Evolutionary conservation across 2,113 vertebrate genomes (phyloP).

Genomic region (Oreotrochilus melanogaster): DNA sequence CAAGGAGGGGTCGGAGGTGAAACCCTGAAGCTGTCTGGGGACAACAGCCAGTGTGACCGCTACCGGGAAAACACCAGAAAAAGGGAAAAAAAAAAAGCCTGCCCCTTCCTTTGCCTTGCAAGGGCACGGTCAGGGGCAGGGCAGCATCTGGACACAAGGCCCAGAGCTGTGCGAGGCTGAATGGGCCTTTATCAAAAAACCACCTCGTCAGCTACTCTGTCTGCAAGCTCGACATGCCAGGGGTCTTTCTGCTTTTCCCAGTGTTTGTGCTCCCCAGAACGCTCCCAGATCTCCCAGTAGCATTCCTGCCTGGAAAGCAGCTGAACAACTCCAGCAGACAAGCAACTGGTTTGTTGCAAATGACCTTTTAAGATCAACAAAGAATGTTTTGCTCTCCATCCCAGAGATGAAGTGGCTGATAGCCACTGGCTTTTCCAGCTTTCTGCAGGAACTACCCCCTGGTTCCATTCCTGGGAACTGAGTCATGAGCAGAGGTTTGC

Average conservation of each 20-base stretch:
- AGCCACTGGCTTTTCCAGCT: background rate
- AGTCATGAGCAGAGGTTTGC: background rate
- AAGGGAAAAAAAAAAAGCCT: background rate
- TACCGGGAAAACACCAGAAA: background rate
- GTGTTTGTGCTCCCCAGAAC: accelerated
- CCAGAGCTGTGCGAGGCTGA: background rate
- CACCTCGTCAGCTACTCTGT: background rate
- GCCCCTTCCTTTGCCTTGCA: accelerated
- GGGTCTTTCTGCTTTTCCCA: background rate
- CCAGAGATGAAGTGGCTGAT: background rate
- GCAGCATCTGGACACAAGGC: background rate
- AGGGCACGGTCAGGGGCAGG: accelerated
- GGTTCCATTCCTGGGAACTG: background rate
- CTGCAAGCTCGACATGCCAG: background rate
- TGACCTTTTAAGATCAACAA: background rate
- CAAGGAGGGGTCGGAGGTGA: accelerated
- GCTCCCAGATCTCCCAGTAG: accelerated
- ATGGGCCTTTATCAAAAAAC: background rate
- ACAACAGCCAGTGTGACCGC: accelerated
- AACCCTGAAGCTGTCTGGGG: accelerated
- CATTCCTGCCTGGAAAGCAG: background rate
- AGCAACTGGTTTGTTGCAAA: background rate
- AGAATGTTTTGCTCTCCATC: background rate
- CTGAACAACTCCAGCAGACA: background rate
- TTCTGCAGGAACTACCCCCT: background rate